Base-by-base conservation (phyloP, 2,888 invertebrate species). In the Bugulina stolonifera region DNA sequence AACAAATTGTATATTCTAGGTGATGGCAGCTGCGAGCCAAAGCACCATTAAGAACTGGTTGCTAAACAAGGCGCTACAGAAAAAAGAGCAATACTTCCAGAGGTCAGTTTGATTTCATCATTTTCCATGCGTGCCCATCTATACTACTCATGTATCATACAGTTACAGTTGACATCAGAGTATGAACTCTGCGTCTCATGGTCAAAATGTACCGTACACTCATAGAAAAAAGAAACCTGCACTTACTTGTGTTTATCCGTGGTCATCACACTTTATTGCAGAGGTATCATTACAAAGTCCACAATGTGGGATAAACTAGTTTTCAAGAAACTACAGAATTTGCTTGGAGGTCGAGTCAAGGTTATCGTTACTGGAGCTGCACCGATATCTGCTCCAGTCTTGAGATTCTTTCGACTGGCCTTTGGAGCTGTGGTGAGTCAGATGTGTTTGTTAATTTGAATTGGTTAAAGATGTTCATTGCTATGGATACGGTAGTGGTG, bases 321-420 rank as follows among this genome's bases (percentile, higher is more conserved):
- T 74, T 96, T 96, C 86, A 90, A 91, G 82, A 93, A 93, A 86
- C 91, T 97, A 35, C 93, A 94, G 82, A 92, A 93, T 78, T 91
- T 92, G 43, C 91, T 96, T 89, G 97, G 97, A 25, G 97, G 97
- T 1, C 89, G 91, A 74, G 86, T 97, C 72, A 89, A 94, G 76
- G 88, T 97, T 76, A 91, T 98, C 89, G 90, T 96, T 55, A 94
- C 95, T 0, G 97, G 96, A 0, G 95, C 95, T 0, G 97, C 98
- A 0, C 97, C 97, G 0, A 87, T 97, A 69, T 93, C 94, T 58
- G 93, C 93, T 72, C 93, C 92, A 82, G 94, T 98, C 23, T 77
- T 81, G 74, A 76, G 75, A 72, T 80, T 81, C 73, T 76, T 81
- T 22, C 75, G 84, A 71, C 82, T 83, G 72, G 83, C 83, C 71